Conservation (phyloP, 2,113 vertebrate genomes). For the Craseonycteris thonglongyai region DNA sequence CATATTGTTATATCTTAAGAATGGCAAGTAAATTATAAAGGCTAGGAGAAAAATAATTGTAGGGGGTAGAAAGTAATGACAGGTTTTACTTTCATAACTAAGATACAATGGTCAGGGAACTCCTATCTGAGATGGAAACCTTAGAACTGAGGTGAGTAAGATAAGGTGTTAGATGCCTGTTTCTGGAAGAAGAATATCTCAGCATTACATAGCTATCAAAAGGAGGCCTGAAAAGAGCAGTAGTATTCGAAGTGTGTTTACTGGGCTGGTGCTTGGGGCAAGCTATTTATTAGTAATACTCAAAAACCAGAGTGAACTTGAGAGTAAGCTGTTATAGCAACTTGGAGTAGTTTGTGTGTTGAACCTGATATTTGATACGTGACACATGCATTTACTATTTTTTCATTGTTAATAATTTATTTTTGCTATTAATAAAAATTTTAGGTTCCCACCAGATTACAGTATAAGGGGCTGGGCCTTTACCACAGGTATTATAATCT, state of each 20-base stretch:
- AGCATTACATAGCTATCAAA: background rate
- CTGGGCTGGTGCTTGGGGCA: background rate
- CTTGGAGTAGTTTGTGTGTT: background rate
- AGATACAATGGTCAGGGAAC: background rate
- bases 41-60: background rate
- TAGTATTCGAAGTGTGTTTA: too few relatives aligned
- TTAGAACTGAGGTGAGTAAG: background rate
- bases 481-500: too few relatives aligned
- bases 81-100: background rate
- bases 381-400: background rate
- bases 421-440: background rate
- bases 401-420: background rate
- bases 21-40: background rate
- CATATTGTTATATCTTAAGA: background rate
- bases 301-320: background rate
- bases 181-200: background rate
- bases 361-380: background rate
- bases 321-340: background rate
- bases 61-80: background rate
- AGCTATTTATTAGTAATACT: background rate
- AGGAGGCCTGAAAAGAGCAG: background rate
- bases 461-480: background rate
- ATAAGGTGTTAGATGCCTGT: background rate
- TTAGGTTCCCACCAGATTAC: background rate
- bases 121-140: background rate